Conservation (phyloP, 2,888 invertebrate species). For the Cataglyphis altisquamis region DNA sequence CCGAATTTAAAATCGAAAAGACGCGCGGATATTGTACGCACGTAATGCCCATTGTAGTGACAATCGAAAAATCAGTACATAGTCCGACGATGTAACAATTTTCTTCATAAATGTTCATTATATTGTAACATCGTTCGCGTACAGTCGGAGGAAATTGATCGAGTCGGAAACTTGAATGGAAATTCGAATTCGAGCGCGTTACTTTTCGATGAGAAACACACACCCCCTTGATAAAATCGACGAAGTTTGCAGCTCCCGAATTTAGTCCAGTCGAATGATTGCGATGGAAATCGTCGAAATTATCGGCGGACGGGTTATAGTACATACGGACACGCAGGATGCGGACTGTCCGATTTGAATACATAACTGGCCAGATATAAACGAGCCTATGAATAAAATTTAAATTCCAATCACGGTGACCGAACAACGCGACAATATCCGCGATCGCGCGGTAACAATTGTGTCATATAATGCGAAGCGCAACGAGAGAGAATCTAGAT, state of each 20-base stretch:
- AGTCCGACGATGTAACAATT: not conserved
- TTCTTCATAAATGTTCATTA: not conserved
- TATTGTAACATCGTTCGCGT: not conserved
- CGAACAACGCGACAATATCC: slow-evolving; percentile 81
- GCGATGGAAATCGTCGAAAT: slow-evolving; percentile 68
- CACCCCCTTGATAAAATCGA: slow-evolving; percentile 40
- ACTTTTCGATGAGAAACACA: slow-evolving; percentile 25
- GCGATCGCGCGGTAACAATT: slow-evolving; percentile 69
- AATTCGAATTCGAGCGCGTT: slow-evolving; percentile 31
- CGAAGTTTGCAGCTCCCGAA: slow-evolving; percentile 52
- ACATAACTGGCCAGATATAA: slow-evolving; percentile 85
- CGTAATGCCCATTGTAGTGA: not conserved
- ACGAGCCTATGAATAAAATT: slow-evolving; percentile 86
- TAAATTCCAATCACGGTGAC: slow-evolving; percentile 84
- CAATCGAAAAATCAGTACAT: not conserved
- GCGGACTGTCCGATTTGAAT: slow-evolving; percentile 83
- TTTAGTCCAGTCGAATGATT: slow-evolving; percentile 61
- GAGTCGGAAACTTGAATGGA: not conserved
- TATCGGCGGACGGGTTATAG: slow-evolving; percentile 49
- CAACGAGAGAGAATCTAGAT: slow-evolving; percentile 5
- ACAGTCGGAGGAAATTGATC: slow-evolving; percentile 1
- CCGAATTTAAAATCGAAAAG: slow-evolving; percentile 28
- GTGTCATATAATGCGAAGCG: slow-evolving; percentile 62
- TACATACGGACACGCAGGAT: slow-evolving; percentile 61
- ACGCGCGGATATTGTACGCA: not conserved